Evolutionary conservation across 2,888 invertebrate species (phyloP).

Genomic region (Caenorhabditis parvicauda): DNA sequence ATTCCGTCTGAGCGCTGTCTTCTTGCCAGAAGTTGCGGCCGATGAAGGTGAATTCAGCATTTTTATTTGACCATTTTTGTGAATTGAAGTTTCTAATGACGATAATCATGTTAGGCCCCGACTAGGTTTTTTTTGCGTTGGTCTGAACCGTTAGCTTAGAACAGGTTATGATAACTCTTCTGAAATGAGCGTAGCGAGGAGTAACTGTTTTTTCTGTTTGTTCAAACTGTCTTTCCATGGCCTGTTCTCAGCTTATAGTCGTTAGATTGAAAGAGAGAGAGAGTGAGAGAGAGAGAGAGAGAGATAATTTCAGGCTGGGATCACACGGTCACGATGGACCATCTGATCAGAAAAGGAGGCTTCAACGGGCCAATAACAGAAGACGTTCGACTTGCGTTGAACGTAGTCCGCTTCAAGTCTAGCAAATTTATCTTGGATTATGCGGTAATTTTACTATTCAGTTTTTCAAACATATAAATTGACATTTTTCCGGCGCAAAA

Average conservation of each 20-base stretch:
- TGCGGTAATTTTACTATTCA: conserved; percentile 37
- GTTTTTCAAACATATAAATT: no score
- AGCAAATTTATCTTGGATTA: conserved; percentile 48
- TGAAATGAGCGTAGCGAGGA: no score
- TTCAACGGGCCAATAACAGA: conserved; percentile 77
- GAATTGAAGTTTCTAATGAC: neutral
- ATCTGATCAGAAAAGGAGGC: conserved; percentile 92
- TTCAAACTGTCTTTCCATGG: neutral
- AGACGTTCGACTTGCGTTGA: conserved; percentile 31
- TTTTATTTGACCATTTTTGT: conserved; percentile 1
- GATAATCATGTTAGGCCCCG: no score
- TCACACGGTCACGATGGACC: conserved; percentile 95
- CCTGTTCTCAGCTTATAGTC: no score
- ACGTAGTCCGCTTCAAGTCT: conserved; percentile 56
- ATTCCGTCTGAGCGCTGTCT: conserved; percentile 82
- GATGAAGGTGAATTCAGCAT: conserved; percentile 87
- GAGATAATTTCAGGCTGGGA: conserved; percentile 81
- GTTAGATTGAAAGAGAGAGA: no score
- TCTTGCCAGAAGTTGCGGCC: conserved; percentile 92
- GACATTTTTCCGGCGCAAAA: no score
- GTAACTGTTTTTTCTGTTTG: conserved; percentile 1
- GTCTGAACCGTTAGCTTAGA: no score
- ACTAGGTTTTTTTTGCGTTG: no score
- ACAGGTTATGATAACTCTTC: no score
- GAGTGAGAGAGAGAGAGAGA: neutral